Conservation (phyloP, 1,140 invertebrate genomes). For the Trinorchestia longiramus region DNA sequence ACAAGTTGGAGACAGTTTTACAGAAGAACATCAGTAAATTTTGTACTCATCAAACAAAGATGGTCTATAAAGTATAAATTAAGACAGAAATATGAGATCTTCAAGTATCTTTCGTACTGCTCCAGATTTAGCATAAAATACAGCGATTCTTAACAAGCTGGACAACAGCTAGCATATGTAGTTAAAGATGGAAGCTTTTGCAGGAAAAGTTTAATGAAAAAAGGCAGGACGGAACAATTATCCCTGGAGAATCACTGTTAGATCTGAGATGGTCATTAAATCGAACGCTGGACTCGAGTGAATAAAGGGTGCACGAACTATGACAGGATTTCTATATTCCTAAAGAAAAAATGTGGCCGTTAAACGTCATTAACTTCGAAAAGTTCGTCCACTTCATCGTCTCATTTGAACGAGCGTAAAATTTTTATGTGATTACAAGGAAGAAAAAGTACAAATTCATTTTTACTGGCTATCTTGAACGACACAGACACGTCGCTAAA, state of each 20-base stretch:
- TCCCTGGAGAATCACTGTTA: background rate
- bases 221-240: background rate
- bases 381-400: background rate
- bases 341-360: background rate
- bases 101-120: slow-evolving; percentile 30
- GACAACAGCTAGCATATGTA: background rate
- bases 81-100: slow-evolving; percentile 15
- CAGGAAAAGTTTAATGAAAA: background rate
- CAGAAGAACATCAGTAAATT: slow-evolving; percentile 27
- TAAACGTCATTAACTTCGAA: background rate
- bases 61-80: slow-evolving; percentile 32
- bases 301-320: background rate
- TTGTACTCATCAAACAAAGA: slow-evolving; percentile 23
- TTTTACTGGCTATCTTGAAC: background rate
- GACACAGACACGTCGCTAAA: background rate
- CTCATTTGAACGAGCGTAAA: background rate
- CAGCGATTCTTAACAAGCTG: background rate
- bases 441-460: background rate
- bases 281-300: background rate
- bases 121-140: background rate
- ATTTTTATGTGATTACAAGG: background rate
- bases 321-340: background rate
- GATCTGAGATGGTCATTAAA: background rate
- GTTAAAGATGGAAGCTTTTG: background rate
- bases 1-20: background rate